Percentiles rank a stretch among this genome's conserved stretches.
phyloP scores from a whole-genome alignment of 2,888 invertebrate species.

The Leptopilina syphax region DNA sequence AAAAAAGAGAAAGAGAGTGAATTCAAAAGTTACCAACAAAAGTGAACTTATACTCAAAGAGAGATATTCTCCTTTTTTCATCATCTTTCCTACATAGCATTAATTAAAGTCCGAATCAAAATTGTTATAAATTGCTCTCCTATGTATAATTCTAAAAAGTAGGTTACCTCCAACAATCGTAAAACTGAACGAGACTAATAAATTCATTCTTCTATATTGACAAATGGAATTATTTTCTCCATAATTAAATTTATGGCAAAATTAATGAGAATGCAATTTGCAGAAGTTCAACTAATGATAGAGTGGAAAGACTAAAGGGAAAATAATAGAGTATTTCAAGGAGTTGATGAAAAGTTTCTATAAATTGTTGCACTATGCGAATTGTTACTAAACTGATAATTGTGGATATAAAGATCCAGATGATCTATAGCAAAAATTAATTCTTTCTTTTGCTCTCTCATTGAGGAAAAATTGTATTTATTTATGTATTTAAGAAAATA shows the following conservation, averaged over 20 bases:
- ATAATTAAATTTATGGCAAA: not conserved
- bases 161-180: not conserved
- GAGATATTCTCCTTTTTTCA: not conserved
- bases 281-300: not conserved
- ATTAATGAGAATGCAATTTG: constrained; percentile 1
- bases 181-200: constrained; percentile 3
- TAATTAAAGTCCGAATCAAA: not conserved
- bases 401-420: no score
- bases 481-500: no score
- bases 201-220: not conserved
- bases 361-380: no score
- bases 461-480: no score
- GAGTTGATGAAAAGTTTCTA: no score
- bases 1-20: not conserved
- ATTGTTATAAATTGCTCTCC: constrained; percentile 11
- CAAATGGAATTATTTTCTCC: not conserved
- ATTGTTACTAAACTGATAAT: no score
- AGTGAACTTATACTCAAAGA: not conserved
- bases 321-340: no score
- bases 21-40: constrained; percentile 4
- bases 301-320: no score
- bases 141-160: not conserved
- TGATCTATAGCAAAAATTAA: no score
- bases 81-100: not conserved
- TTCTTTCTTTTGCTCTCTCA: no score